Evolutionary conservation across 2,113 vertebrate genomes (phyloP).

Genomic region (Mirza zaza): DNA sequence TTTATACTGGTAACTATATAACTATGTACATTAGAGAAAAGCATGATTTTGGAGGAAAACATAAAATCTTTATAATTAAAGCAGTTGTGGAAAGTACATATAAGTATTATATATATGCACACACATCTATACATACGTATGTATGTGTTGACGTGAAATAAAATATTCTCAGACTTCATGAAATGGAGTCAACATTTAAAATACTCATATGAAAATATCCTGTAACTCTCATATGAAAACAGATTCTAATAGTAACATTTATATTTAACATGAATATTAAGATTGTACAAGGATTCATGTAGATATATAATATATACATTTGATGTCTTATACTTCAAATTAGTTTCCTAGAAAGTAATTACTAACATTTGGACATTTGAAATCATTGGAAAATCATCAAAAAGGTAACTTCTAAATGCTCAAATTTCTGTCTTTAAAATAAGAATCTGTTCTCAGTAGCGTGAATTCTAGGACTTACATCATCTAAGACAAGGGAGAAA

Average conservation of each 20-base stretch:
- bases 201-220: background rate
- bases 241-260: background rate
- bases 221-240: background rate
- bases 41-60: background rate
- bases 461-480: background rate
- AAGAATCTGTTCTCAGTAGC: background rate
- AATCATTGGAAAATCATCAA: background rate
- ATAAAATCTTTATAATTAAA: background rate
- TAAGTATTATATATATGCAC: background rate
- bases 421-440: background rate
- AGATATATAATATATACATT: background rate
- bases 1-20: background rate
- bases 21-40: background rate
- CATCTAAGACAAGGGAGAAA: background rate
- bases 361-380: background rate
- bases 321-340: background rate
- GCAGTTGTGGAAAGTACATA: background rate
- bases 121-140: background rate
- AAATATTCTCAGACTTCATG: background rate
- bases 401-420: background rate
- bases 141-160: background rate
- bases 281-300: background rate
- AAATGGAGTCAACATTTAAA: conserved; percentile 6
- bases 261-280: background rate
- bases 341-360: background rate